Base-by-base conservation (phyloP, 1,140 invertebrate genomes). In the Ips typographus region DNA sequence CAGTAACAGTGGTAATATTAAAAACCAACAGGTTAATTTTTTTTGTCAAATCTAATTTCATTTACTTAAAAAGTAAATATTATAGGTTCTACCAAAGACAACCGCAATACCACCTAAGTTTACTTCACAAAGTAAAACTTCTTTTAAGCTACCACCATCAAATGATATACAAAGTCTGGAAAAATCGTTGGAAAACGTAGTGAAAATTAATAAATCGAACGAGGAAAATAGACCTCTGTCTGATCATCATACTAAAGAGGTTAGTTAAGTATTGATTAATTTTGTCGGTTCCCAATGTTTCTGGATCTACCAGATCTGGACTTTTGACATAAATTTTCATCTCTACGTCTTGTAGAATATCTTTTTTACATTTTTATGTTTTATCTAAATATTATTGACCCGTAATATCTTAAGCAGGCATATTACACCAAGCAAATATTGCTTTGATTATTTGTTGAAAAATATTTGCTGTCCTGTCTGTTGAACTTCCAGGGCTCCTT, bases 131-230 rank as follows among this genome's bases (percentile, higher is more conserved):
- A 22, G 36, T 3, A 70, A 71, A 40, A 49, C 47, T 47, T 47
- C 38, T 2, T 43, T 61, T n/a, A 71, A 66, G 44, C 63, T 71
- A 4, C 64, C 43, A 38, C 2, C 37, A 36, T 7, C 42, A 8
- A 65, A 59, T 3, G 75, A 77, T 40, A 65, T 77, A 40, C 74
- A 77, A 58, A 72, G 74, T 60, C 44, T 77, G n/a, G 74, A 77
- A 40, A 78, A 75, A 64, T 76, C 76, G 0, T 53, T 77, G 5
- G 77, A 77, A 55, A 74, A 71, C 63, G 53, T 76, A 37, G 71
- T 68, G n/a, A 76, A 73, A 66, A 53, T 74, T 1, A 71, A 65
- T 22, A 62, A 67, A 43, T 69, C 22, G 40, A 60, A 72, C 22
- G 52, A 60, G 1, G 59, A 72, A 59, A 68, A 53, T 47, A 58